Evolutionary conservation across 2,797 vertebrate species (phyloP).

Genomic region (Echeneis naucrates): DNA sequence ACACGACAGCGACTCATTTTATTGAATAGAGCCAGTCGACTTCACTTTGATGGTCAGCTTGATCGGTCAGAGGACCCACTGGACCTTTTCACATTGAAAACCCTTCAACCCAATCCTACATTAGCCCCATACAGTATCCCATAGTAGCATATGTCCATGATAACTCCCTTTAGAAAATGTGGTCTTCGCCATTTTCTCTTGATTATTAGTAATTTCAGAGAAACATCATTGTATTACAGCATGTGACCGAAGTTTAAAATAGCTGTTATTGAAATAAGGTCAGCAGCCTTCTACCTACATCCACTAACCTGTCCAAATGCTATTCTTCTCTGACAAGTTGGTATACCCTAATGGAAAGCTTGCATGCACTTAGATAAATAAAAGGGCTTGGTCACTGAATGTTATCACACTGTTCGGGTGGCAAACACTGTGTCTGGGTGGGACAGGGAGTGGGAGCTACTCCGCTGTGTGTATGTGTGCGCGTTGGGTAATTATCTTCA

Average conservation of each 20-base stretch:
- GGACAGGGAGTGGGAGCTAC: conserved; percentile 26
- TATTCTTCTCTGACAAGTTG: not conserved
- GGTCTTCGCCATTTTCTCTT: not conserved
- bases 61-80: no score
- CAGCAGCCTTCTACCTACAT: not conserved
- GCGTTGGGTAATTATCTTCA: conserved; percentile 28
- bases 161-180: not conserved
- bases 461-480: conserved; percentile 21
- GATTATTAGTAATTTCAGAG: not conserved
- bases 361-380: not conserved
- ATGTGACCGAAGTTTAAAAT: not conserved
- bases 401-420: conserved; percentile 30
- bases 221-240: not conserved
- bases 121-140: not conserved
- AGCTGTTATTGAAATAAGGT: no score
- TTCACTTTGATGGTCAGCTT: no score
- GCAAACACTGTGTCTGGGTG: conserved; percentile 49
- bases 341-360: not conserved
- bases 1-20: not conserved
- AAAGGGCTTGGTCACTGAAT: conserved; percentile 17
- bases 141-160: not conserved
- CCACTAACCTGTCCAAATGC: not conserved
- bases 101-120: not conserved
- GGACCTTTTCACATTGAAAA: not conserved
- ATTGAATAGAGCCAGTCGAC: no score